These are phyloP conservation scores for Chlorodrepanis virens DNA, from an alignment of 2,113 vertebrate genomes.

Conservation along the genomic window DNA sequence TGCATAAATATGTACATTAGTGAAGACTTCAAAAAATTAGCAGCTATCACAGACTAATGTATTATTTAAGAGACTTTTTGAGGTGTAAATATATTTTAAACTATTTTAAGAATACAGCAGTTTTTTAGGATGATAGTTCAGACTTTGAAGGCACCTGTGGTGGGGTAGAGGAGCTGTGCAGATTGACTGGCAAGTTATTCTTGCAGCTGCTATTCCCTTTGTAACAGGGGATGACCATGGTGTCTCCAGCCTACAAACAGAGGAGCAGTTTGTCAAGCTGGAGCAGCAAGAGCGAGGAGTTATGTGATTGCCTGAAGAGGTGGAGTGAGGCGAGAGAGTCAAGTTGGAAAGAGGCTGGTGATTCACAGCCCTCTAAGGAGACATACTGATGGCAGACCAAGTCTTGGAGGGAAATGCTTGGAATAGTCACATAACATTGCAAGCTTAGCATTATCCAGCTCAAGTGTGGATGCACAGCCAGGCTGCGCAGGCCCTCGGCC, in stretches of 20 bases:
- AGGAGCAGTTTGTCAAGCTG: not conserved
- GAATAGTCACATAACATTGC: rapidly evolving
- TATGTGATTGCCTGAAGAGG: not conserved
- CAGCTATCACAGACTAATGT: not conserved
- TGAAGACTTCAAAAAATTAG: not conserved
- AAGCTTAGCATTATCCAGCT: not conserved
- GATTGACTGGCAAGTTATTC: not conserved
- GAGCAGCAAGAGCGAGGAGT: not conserved
- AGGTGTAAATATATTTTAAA: not conserved
- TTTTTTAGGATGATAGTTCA: not conserved
- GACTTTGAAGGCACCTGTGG: not conserved
- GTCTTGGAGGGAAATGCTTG: not conserved
- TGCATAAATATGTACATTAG: not conserved
- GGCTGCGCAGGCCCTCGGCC: not conserved
- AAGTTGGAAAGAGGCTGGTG: not conserved
- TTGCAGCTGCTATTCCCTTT: not conserved
- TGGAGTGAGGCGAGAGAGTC: not conserved
- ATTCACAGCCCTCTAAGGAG: not conserved
- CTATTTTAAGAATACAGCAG: not conserved
- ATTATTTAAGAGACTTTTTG: slow-evolving; percentile 8
- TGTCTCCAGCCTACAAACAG: not conserved
- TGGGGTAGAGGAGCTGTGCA: not conserved
- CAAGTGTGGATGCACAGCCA: not conserved
- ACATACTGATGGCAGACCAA: not conserved
- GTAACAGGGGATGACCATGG: not conserved